phyloP scores from a whole-genome alignment of 2,888 invertebrate genomes.

The Scrobipalpa costella region DNA sequence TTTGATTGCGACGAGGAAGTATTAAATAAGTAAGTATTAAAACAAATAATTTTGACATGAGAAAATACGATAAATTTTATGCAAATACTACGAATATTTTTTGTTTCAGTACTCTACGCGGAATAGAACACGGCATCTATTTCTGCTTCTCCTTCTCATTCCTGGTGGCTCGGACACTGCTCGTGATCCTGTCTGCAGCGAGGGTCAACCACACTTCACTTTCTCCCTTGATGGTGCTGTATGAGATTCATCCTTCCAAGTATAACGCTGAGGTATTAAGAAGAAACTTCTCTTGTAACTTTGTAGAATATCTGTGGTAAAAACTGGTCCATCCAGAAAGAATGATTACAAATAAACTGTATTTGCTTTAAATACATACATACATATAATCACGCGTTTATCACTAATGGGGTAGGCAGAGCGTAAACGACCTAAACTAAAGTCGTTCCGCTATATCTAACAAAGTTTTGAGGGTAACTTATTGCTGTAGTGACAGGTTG shows the following conservation, averaged over 20 bases:
- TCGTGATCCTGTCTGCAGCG: slow-evolving; percentile 70
- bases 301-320: too few relatives aligned
- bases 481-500: too few relatives aligned
- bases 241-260: slow-evolving; percentile 61
- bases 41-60: background rate
- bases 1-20: slow-evolving; percentile 37
- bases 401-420: too few relatives aligned
- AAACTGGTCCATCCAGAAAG: too few relatives aligned
- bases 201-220: slow-evolving; percentile 71
- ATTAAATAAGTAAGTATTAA: slow-evolving; percentile 36
- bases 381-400: too few relatives aligned
- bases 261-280: slow-evolving; percentile 63
- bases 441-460: too few relatives aligned
- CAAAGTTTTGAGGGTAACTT: too few relatives aligned
- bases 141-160: slow-evolving; percentile 76
- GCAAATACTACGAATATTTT: background rate
- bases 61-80: too few relatives aligned
- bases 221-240: slow-evolving; percentile 59
- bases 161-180: slow-evolving; percentile 63
- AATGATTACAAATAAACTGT: too few relatives aligned
- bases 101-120: slow-evolving; percentile 42
- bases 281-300: too few relatives aligned
- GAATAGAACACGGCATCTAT: slow-evolving; percentile 60
- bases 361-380: too few relatives aligned
- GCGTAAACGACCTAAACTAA: too few relatives aligned